These are phyloP conservation scores for Catocala nupta DNA, from an alignment of 2,888 invertebrate genomes.

Conservation along the genomic window DNA sequence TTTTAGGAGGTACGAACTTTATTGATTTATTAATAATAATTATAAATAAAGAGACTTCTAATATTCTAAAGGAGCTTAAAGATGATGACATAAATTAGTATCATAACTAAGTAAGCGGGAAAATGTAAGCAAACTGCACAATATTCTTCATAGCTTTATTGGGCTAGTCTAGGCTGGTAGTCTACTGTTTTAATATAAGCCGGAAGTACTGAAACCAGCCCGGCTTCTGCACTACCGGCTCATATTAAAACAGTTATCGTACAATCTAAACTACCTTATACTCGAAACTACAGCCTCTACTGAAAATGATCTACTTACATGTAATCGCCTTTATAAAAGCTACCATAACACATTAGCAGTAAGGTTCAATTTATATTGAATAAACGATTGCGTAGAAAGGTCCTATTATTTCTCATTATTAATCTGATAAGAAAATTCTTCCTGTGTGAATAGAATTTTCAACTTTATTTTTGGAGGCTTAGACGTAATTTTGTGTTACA, in stretches of 20 bases:
- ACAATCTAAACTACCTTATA: constrained; percentile 84
- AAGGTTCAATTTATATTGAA: constrained; percentile 53
- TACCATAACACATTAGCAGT: constrained; percentile 54
- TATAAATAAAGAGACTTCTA: no score
- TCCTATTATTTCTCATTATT: constrained; percentile 81
- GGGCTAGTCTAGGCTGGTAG: no score
- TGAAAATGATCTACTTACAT: constrained; percentile 81
- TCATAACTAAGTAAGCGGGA: no score
- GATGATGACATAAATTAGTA: no score
- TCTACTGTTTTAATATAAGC: no score
- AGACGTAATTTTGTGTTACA: constrained; percentile 41
- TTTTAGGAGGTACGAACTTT: no score
- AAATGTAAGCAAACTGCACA: no score
- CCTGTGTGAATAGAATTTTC: constrained; percentile 56
- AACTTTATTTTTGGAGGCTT: constrained; percentile 53
- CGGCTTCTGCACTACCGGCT: constrained; percentile 78
- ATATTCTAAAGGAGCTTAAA: no score
- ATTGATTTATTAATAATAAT: no score
- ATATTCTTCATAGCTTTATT: no score
- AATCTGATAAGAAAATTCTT: constrained; percentile 81
- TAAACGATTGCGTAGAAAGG: constrained; percentile 43
- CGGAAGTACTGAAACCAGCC: constrained; percentile 38
- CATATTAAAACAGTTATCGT: constrained; percentile 85
- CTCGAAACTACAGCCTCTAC: constrained; percentile 81
- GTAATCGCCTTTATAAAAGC: constrained; percentile 48